Conservation (phyloP, 2,113 vertebrate genomes). For the Carettochelys insculpta region DNA sequence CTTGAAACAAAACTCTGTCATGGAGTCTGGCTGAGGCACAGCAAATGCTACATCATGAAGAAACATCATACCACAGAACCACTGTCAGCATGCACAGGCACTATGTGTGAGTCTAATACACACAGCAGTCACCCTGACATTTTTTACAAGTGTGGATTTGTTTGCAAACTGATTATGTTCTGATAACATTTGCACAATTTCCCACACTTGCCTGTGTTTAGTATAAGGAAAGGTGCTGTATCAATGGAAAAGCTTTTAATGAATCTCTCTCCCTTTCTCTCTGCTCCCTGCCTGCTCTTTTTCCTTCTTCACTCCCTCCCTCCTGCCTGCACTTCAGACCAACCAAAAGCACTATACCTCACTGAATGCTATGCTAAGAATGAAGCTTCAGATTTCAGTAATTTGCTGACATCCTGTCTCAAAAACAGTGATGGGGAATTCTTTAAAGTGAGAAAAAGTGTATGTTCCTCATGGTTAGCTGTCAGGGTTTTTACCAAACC, state of each 20-base stretch:
- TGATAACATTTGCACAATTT: background rate
- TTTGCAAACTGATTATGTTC: conserved; percentile 57
- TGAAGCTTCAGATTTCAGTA: background rate
- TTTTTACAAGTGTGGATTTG: conserved; percentile 41
- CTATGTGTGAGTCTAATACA: background rate
- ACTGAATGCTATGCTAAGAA: conserved; percentile 31
- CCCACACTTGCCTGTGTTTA: background rate
- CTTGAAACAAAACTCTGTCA: background rate
- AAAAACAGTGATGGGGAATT: background rate
- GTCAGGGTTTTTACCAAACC: conserved; percentile 15
- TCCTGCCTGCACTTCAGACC: conserved; percentile 45
- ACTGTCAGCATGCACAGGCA: background rate
- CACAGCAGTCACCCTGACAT: conserved; percentile 41
- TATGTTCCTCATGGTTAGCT: background rate
- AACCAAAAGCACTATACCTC: conserved; percentile 53
- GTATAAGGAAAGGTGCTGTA: background rate
- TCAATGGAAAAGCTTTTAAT: conserved; percentile 63
- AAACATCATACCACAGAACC: too few relatives aligned
- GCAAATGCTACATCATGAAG: background rate
- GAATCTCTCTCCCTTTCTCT: background rate
- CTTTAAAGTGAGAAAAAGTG: conserved; percentile 1
- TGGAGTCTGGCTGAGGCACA: background rate
- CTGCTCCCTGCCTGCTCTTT: too few relatives aligned
- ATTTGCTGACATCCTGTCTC: background rate
- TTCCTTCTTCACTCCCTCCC: conserved; percentile 39